Conservation (phyloP, 2,888 invertebrate species). For the Drosophila rubida region DNA sequence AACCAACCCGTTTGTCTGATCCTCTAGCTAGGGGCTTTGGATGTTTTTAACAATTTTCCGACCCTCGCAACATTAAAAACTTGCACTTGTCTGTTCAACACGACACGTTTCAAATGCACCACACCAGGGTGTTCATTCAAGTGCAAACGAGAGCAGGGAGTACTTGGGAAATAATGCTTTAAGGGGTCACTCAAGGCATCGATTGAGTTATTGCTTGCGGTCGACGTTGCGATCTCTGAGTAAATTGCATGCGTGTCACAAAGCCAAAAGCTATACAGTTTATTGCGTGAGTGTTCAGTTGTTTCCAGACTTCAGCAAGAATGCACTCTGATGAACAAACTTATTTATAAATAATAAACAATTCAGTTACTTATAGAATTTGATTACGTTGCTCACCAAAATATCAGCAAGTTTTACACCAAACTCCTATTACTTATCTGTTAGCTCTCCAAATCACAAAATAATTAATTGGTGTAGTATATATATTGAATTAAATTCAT, state of each 20-base stretch:
- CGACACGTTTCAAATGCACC: slow-evolving; percentile 31
- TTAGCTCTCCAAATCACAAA: too few relatives aligned
- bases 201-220: slow-evolving; percentile 52
- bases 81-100: slow-evolving; percentile 38
- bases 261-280: neutral
- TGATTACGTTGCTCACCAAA: too few relatives aligned
- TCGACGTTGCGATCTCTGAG: slow-evolving; percentile 24
- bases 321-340: too few relatives aligned
- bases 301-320: too few relatives aligned
- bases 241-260: slow-evolving; percentile 19
- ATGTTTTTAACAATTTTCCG: slow-evolving; percentile 43
- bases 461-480: too few relatives aligned
- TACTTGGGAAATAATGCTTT: slow-evolving; percentile 24
- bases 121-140: neutral
- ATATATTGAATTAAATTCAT: too few relatives aligned
- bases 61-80: slow-evolving; percentile 29
- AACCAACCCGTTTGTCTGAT: slow-evolving; percentile 21
- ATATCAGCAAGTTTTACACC: too few relatives aligned
- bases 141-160: neutral
- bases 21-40: slow-evolving; percentile 30
- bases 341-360: neutral
- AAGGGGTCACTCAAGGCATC: slow-evolving; percentile 37
- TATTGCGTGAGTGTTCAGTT: neutral
- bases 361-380: too few relatives aligned
- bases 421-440: too few relatives aligned